Evolutionary conservation across 2,888 invertebrate species (phyloP), one percentile per base, ranked within the genome.

Genomic region (Dusona sp.): DNA sequence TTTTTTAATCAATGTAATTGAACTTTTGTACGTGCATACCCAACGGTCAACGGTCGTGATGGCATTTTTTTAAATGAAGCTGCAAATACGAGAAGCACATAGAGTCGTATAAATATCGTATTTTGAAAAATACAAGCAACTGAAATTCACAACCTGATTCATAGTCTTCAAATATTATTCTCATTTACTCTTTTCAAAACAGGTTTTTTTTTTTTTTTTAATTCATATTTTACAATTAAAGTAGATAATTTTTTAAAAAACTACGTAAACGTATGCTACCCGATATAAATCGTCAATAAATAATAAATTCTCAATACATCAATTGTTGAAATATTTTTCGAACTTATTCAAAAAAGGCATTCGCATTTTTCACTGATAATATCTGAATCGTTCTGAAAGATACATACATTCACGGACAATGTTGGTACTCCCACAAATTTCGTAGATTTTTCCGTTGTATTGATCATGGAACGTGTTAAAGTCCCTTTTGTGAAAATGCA

Each of bases 1-100:
- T 68, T 68, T 68, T 38, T 38, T 13, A 42, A 42, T 42, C 67
- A 42, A 68, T 68, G n/a, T 68, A 68, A 68, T 22, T 6, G n/a
- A 38, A 68, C n/a, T 68, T 22, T 22, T 4, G 22, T 22, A 42
- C 67, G 22, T 11, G 67, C 25, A 22, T 25, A 22, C 22, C 6
- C 22, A 68, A 42, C 42, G 16, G 16, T 16, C 61, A 61, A 29
- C 4, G 61, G 6, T 29, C 13, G 57, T 57, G 8, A 25, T 4
- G 13, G 13, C 11, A 57, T 57, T 38, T 67, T 67, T 64, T 22
- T 22, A 8, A 19, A n/a, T 42, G 22, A 1, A 16, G 67, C n/a
- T 68, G n/a, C 4, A 29, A n/a, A 70, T 2, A 22, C 8, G 7
- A 45, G 22, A 13, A 25, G 22, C 7, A 22, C 7, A 25, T 3